These are phyloP conservation scores for Deroptyus accipitrinus DNA, from an alignment of 2,113 vertebrate species.

Conservation along the genomic window DNA sequence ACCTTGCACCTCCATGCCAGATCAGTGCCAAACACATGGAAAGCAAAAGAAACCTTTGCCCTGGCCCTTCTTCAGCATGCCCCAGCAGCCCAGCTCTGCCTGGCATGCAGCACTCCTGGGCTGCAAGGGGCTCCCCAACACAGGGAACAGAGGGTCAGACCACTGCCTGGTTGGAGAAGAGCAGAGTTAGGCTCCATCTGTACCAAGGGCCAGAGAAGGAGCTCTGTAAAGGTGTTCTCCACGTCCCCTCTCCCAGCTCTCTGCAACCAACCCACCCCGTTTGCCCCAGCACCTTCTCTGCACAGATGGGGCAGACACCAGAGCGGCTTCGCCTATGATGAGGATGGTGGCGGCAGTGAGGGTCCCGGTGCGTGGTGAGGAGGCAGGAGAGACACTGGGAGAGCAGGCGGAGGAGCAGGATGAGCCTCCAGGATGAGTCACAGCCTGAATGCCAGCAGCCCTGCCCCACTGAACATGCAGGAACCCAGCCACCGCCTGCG, in stretches of 20 bases:
- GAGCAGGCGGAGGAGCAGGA: not conserved
- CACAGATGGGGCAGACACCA: accelerated
- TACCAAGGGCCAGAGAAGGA: accelerated
- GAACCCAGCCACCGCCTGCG: not conserved
- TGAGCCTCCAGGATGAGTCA: not conserved
- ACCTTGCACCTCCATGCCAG: too few species aligned
- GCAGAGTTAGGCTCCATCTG: accelerated
- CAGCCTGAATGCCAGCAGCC: not conserved
- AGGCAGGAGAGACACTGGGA: accelerated
- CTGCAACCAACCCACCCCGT: not conserved
- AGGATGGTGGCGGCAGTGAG: accelerated
- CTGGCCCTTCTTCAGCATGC: too few species aligned
- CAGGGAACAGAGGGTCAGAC: accelerated
- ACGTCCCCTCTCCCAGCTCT: not conserved
- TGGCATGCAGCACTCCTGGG: not conserved
- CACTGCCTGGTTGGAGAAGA: accelerated
- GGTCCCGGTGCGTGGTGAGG: accelerated
- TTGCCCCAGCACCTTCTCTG: accelerated
- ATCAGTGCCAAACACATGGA: too few species aligned
- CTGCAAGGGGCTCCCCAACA: accelerated
- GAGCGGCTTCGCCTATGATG: accelerated
- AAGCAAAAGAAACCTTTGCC: too few species aligned
- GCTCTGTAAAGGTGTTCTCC: not conserved
- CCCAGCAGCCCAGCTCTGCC: not conserved
- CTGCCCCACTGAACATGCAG: not conserved